Evolutionary conservation across 2,888 invertebrate species (phyloP).

Genomic region (Lepidonotus clava): DNA sequence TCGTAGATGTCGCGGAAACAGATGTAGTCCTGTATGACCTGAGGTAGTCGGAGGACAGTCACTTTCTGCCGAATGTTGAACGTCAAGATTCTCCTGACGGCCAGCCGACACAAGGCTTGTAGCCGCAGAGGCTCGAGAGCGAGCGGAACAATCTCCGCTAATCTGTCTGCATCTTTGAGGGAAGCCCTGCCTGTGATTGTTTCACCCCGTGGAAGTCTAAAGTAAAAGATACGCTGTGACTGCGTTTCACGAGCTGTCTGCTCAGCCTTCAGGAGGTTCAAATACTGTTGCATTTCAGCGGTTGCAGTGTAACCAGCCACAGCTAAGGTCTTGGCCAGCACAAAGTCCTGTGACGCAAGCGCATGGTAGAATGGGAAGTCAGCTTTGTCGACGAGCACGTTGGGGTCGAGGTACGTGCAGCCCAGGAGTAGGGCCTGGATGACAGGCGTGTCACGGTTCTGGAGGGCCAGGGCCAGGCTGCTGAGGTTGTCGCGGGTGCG

Average conservation of each 20-base stretch:
- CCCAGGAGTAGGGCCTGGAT: constrained; percentile 34
- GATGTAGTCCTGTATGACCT: constrained; percentile 30
- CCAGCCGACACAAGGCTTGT: constrained; percentile 43
- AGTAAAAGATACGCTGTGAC: not conserved
- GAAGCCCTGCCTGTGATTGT: not conserved
- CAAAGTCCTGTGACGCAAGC: not conserved
- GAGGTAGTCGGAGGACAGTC: not conserved
- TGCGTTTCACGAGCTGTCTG: not conserved
- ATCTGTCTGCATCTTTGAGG: not conserved
- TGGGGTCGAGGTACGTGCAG: constrained; percentile 35
- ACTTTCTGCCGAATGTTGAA: constrained; percentile 42
- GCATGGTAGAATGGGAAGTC: not conserved
- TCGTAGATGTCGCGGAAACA: constrained; percentile 46
- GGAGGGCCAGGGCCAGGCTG: constrained; percentile 10
- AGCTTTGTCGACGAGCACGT: not conserved
- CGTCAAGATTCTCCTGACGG: not conserved
- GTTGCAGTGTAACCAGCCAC: constrained; percentile 16
- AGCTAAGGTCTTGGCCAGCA: not conserved
- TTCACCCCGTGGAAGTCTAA: not conserved
- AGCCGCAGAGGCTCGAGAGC: constrained; percentile 27
- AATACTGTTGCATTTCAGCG: not conserved
- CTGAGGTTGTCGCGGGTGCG: not conserved
- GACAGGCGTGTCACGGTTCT: not conserved
- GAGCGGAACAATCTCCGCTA: not conserved
- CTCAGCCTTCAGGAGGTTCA: not conserved